phyloP scores from a whole-genome alignment of 2,797 vertebrate species.

The Micropoecilia bifurca region DNA sequence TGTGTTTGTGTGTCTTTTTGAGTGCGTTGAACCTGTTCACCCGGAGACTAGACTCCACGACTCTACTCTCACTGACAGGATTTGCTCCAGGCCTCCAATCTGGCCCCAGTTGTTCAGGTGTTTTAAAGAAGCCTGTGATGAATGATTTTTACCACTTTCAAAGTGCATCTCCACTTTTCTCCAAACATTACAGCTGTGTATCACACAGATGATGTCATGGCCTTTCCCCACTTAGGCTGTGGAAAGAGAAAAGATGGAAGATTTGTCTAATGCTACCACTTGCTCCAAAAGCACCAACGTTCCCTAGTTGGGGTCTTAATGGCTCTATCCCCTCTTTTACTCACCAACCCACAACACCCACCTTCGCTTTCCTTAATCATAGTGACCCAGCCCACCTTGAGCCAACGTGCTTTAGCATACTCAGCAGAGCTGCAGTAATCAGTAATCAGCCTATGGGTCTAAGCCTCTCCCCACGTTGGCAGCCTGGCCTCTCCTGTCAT shows the following conservation, averaged over 20 bases:
- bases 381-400: conserved; percentile 77
- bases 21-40: conserved; percentile 42
- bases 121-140: conserved; percentile 36
- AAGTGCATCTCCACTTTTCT: background rate
- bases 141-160: background rate
- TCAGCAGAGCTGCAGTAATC: conserved; percentile 77
- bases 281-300: conserved; percentile 58
- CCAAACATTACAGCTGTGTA: background rate
- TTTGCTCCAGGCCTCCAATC: conserved; percentile 23
- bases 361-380: conserved; percentile 62
- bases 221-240: background rate
- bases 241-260: conserved; percentile 17
- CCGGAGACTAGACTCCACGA: conserved; percentile 32
- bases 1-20: conserved; percentile 32
- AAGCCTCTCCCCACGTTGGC: conserved; percentile 59
- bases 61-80: conserved; percentile 28
- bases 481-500: conserved; percentile 41
- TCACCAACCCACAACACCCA: conserved; percentile 46
- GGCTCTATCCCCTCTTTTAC: conserved; percentile 48
- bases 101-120: background rate
- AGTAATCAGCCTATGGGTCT: conserved; percentile 79
- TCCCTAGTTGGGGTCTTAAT: conserved; percentile 49
- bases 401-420: conserved; percentile 70
- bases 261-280: conserved; percentile 25
- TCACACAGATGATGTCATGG: background rate